These are phyloP conservation scores for Acronicta aceris DNA, from an alignment of 2,888 invertebrate genomes.

Conservation along the genomic window DNA sequence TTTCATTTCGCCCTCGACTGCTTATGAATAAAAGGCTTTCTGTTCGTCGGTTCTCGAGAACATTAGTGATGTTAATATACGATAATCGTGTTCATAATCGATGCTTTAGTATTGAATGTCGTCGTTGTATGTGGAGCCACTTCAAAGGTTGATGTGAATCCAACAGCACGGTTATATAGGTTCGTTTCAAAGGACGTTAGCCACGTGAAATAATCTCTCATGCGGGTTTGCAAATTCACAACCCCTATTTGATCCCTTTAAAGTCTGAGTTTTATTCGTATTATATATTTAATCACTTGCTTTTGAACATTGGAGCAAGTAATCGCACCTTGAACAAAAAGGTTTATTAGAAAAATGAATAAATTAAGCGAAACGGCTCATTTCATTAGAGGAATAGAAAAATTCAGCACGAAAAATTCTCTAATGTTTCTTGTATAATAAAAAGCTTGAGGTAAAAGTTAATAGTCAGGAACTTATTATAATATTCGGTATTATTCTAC, in stretches of 20 bases:
- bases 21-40: constrained; percentile 75
- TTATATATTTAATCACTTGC: constrained; percentile 42
- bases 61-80: constrained; percentile 84
- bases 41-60: constrained; percentile 73
- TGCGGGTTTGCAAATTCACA: constrained; percentile 54
- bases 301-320: constrained; percentile 17
- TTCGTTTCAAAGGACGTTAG: constrained; percentile 56
- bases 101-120: constrained; percentile 71
- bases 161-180: constrained; percentile 54
- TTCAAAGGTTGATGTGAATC: constrained; percentile 54
- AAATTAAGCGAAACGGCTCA: constrained; percentile 25
- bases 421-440: constrained; percentile 11
- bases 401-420: constrained; percentile 6
- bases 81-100: constrained; percentile 80
- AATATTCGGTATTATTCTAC: constrained; percentile 7
- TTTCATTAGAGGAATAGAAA: constrained; percentile 12
- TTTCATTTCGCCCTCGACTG: constrained; percentile 69
- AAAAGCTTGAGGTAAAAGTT: constrained; percentile 11
- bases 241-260: constrained; percentile 51
- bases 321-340: constrained; percentile 17
- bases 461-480: constrained; percentile 16
- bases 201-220: constrained; percentile 58
- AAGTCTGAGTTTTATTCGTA: constrained; percentile 37
- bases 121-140: constrained; percentile 56
- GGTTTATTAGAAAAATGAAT: constrained; percentile 15